phyloP scores from a whole-genome alignment of 92 coral and sea anemone genomes.

The Porites cylindrica region DNA sequence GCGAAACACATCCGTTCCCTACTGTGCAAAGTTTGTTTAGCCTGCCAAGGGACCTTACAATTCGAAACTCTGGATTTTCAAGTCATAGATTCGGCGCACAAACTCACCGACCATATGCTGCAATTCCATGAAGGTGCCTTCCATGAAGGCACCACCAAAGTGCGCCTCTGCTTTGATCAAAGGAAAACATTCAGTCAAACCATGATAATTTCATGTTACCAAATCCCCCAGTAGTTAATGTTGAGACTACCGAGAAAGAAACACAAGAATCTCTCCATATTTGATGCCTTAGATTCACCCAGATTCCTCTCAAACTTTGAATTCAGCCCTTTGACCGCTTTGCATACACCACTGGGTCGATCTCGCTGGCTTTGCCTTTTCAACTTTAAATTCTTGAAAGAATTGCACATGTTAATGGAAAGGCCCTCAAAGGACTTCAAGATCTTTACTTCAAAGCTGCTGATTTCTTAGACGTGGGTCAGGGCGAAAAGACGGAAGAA shows the following conservation, averaged over 20 bases:
- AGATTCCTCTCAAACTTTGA: constrained; percentile 39
- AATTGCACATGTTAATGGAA: constrained; percentile 46
- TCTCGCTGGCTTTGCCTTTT: too few species aligned
- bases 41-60: too few species aligned
- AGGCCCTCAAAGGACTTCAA: constrained; percentile 51
- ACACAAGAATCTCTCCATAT: constrained; percentile 47
- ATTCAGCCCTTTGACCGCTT: constrained; percentile 47
- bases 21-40: too few species aligned
- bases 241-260: constrained; percentile 46
- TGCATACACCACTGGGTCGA: background rate
- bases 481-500: constrained; percentile 45
- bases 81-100: too few species aligned
- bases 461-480: constrained; percentile 53
- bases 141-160: too few species aligned
- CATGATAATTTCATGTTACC: constrained; percentile 48
- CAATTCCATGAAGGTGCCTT: too few species aligned
- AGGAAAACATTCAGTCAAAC: constrained; percentile 37
- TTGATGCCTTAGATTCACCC: constrained; percentile 60
- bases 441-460: constrained; percentile 54
- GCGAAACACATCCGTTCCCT: too few species aligned
- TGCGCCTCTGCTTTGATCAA: too few species aligned
- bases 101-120: too few species aligned
- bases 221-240: constrained; percentile 38
- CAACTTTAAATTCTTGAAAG: background rate
- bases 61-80: too few species aligned